Conservation (phyloP, 2,113 vertebrate species). For the Tupaia chinensis region DNA sequence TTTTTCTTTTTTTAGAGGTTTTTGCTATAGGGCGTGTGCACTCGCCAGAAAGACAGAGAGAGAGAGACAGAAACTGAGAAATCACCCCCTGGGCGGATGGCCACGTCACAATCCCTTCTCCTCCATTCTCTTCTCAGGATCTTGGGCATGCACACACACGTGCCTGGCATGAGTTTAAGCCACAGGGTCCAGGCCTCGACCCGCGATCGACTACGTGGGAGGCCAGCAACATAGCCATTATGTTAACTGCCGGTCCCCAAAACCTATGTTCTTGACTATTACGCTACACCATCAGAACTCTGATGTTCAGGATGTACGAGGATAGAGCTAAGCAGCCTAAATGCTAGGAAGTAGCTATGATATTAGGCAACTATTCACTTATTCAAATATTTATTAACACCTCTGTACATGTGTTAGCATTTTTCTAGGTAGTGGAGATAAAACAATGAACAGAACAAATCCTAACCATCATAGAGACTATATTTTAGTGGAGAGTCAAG, state of each 20-base stretch:
- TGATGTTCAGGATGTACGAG: not conserved
- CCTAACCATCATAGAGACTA: not conserved
- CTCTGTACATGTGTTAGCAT: not conserved
- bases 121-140: no score
- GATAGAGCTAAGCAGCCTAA: not conserved
- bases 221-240: no score
- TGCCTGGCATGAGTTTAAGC: no score
- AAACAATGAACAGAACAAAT: conserved; percentile 34
- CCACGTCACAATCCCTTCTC: no score
- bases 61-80: no score
- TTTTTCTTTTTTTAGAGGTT: no score
- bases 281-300: not conserved
- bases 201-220: no score
- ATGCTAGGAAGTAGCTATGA: not conserved
- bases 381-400: conserved; percentile 33
- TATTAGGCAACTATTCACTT: not conserved
- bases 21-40: no score
- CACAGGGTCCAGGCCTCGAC: no score
- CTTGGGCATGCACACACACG: no score
- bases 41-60: no score
- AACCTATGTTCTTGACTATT: conserved; percentile 1
- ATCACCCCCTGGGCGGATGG: no score
- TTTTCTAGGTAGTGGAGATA: conserved; percentile 46
- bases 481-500: not conserved
- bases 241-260: not conserved